These are phyloP conservation scores for Macrotis lagotis DNA, from an alignment of 2,113 vertebrate genomes.

Conservation along the genomic window DNA sequence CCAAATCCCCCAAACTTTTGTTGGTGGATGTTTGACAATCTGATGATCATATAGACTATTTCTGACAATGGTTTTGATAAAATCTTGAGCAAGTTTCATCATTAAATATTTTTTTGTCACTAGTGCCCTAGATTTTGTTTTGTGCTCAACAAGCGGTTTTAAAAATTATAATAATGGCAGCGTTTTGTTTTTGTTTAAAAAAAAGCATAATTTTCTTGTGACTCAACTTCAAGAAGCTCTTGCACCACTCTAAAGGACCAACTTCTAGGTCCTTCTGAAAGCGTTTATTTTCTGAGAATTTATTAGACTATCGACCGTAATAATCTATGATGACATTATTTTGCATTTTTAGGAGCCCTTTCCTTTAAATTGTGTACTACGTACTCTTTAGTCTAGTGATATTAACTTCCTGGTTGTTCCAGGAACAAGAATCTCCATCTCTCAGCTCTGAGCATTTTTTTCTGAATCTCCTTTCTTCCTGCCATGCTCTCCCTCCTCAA, in stretches of 20 bases:
- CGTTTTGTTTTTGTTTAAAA: not conserved
- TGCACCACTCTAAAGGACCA: not conserved
- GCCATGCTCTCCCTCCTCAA: too few relatives aligned
- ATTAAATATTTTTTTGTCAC: not conserved
- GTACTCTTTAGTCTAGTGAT: not conserved
- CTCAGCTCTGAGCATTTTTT: too few relatives aligned
- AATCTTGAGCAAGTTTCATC: not conserved
- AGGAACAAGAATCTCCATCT: too few relatives aligned
- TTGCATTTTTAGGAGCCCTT: not conserved
- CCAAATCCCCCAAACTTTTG: not conserved
- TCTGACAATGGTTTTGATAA: not conserved
- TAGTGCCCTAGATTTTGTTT: not conserved
- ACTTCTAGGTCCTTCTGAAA: not conserved
- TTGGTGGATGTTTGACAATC: not conserved
- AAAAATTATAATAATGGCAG: not conserved
- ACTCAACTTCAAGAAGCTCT: not conserved
- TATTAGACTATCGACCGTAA: not conserved
- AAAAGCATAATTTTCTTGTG: not conserved
- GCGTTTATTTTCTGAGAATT: not conserved
- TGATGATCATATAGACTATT: not conserved
- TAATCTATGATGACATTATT: not conserved
- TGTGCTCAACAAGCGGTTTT: not conserved
- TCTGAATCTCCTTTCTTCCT: too few relatives aligned
- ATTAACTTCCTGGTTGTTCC: not conserved
- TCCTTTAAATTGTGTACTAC: not conserved